These are phyloP conservation scores for Poecilia latipinna DNA, from an alignment of 2,113 vertebrate genomes.

Conservation along the genomic window DNA sequence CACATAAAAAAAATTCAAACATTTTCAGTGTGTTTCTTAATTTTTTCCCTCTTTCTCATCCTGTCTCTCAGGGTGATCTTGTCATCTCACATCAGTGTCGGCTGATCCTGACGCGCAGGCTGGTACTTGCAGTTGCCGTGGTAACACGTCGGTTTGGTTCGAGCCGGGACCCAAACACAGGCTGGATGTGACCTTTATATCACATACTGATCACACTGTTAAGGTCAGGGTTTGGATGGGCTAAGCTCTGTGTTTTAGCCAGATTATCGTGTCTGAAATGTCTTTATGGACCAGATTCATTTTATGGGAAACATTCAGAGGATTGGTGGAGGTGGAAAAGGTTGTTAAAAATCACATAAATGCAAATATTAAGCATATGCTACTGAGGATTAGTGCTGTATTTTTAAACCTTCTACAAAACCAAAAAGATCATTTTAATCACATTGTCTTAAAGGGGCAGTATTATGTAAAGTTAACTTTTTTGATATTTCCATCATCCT, in stretches of 20 bases:
- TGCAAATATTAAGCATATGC: too few species aligned
- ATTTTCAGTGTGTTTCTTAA: constrained; percentile 6
- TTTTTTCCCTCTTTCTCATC: constrained; percentile 8
- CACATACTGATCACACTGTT: constrained; percentile 1
- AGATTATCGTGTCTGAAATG: not conserved
- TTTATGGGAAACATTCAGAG: too few species aligned
- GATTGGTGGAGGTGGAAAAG: too few species aligned
- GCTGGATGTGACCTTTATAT: constrained; percentile 21
- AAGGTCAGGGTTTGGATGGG: constrained; percentile 24
- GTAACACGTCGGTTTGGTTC: constrained; percentile 25
- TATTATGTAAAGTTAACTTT: too few species aligned
- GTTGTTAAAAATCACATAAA: too few species aligned
- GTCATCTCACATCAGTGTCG: constrained; percentile 58
- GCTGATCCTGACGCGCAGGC: constrained; percentile 37
- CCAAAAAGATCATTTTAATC: too few species aligned
- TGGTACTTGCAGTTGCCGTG: constrained; percentile 48
- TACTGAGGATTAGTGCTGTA: too few species aligned
- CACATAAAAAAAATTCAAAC: not conserved
- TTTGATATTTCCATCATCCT: too few species aligned
- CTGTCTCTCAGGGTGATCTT: constrained; percentile 21
- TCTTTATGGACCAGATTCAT: not conserved
- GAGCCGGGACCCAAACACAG: constrained; percentile 9
- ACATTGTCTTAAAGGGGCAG: too few species aligned
- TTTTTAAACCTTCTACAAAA: too few species aligned
- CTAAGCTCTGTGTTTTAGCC: not conserved